Conservation (phyloP, 23 tunicate species). For the Halocynthia roretzi region DNA sequence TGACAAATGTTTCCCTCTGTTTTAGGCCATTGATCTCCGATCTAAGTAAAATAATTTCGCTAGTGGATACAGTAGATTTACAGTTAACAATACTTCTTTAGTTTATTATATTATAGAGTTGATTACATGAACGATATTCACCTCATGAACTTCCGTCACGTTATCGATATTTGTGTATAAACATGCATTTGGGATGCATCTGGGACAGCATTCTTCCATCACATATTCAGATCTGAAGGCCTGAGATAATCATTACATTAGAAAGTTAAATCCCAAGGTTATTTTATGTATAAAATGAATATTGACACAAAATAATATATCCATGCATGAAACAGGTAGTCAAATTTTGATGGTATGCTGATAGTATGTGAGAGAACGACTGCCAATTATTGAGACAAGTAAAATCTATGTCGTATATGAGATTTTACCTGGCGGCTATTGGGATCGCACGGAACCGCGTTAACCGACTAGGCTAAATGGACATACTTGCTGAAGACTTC, state of each 20-base stretch:
- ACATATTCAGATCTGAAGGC: conserved; percentile 6
- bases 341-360: no score
- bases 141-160: not conserved
- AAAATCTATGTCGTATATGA: no score
- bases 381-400: no score
- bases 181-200: conserved; percentile 19
- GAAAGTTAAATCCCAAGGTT: not conserved
- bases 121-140: not conserved
- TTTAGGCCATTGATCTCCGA: conserved; percentile 36
- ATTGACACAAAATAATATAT: no score
- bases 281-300: not conserved
- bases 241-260: not conserved
- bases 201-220: conserved; percentile 25
- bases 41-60: not conserved
- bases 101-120: not conserved
- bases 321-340: no score
- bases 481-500: no score
- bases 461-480: no score
- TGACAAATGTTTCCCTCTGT: not conserved
- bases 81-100: not conserved
- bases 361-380: no score
- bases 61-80: not conserved
- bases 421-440: no score
- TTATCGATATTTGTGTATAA: conserved; percentile 1
- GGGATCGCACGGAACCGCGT: no score